Conservation (phyloP, 2,797 vertebrate genomes). For the Pachyuromys duprasi region DNA sequence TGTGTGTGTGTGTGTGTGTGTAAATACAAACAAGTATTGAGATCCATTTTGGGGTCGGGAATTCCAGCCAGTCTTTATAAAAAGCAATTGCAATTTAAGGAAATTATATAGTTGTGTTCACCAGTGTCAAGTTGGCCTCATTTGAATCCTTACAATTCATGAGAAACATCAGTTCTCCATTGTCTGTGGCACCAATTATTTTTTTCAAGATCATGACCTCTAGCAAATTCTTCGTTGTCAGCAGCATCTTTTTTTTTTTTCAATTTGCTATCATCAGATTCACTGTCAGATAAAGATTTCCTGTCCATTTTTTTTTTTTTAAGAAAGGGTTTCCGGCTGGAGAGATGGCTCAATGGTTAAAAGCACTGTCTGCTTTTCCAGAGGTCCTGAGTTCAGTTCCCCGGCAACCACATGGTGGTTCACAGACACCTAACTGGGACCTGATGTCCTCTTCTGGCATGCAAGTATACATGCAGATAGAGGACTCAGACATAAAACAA, state of each 20-base stretch:
- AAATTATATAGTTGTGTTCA: not conserved
- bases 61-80: not conserved
- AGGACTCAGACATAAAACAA: no score
- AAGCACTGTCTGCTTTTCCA: no score
- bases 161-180: not conserved
- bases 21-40: slow-evolving; percentile 73
- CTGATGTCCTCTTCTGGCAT: no score
- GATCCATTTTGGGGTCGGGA: not conserved
- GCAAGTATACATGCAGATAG: no score
- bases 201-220: not conserved
- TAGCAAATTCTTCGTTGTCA: not conserved
- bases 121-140: not conserved
- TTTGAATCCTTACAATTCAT: not conserved
- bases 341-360: no score
- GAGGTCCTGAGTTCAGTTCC: no score
- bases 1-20: slow-evolving; percentile 69
- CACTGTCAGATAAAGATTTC: not conserved
- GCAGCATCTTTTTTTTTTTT: not conserved
- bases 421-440: no score
- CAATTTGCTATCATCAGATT: not conserved
- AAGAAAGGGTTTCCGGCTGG: no score
- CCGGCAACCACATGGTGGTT: no score
- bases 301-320: not conserved
- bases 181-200: not conserved
- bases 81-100: not conserved